Evolutionary conservation across 2,113 vertebrate genomes (phyloP).

Genomic region (Lophius piscatorius): DNA sequence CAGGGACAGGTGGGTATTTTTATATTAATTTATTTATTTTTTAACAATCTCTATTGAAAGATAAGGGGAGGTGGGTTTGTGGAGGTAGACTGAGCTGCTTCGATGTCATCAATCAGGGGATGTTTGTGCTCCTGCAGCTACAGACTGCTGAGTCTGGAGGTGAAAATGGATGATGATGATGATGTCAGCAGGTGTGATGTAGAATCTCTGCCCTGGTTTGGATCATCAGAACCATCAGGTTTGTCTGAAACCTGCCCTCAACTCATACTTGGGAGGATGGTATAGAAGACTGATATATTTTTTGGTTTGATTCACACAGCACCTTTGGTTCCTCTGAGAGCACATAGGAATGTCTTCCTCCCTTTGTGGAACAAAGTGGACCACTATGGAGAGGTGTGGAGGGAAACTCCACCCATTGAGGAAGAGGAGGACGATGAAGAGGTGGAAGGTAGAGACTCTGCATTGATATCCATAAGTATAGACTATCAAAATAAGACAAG

Average conservation of each 20-base stretch:
- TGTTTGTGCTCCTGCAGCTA: constrained; percentile 38
- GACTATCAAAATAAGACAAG: no score
- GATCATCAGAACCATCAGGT: constrained; percentile 41
- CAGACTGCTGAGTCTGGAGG: constrained; percentile 37
- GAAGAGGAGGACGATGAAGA: background rate
- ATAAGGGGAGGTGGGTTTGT: background rate
- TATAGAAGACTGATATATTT: background rate
- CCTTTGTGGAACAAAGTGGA: constrained; percentile 80
- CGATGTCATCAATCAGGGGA: background rate
- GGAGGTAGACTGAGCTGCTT: fast-evolving
- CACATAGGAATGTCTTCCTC: constrained; percentile 72
- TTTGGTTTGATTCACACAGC: constrained; percentile 4
- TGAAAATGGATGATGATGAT: background rate
- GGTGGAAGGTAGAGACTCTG: constrained; percentile 8
- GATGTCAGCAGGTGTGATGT: fast-evolving
- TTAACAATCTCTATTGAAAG: no score
- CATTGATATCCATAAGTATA: no score
- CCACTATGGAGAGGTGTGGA: constrained; percentile 70
- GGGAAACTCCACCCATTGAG: constrained; percentile 43
- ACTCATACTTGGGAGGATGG: background rate
- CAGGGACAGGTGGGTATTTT: constrained; percentile 35
- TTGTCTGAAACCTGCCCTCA: background rate
- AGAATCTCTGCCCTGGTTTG: constrained; percentile 61
- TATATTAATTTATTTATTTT: no score
- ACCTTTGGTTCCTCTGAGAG: constrained; percentile 64